Evolutionary conservation across 2,888 invertebrate species (phyloP), one percentile per base, ranked within the genome.

Genomic region (Caenorhabditis sulstoni): DNA sequence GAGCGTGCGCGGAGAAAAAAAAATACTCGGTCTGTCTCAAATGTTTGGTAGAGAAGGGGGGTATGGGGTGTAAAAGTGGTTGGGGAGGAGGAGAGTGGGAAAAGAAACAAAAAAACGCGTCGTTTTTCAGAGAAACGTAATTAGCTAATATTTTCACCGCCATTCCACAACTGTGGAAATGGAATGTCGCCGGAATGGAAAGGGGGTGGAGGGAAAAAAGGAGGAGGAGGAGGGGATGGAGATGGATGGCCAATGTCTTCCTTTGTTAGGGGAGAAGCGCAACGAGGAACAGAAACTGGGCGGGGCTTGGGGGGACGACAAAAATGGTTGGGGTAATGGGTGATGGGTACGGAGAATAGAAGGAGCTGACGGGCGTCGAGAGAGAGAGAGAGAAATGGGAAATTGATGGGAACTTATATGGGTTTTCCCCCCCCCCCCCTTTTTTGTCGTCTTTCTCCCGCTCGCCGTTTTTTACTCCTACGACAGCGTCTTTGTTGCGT

Each of bases 111-210:
- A 49, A 58, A 65, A 61, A 45, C 39, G 39, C 59, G 52, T 22
- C 47, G 58, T 66, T 74, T 59, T 52, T 47, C 20, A 14, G 5
- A 18, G 37, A 61, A 61, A 74, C 74, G 61, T 74, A 74, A 74
- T 74, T 74, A 74, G 74, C 74, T 74, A 74, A 74, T 74, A 74
- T 74, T 74, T 74, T 61, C 70, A 61, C 70, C 55, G 35, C 52
- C 55, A 59, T 62, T 52, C 41, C 59, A 29, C 52, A 53, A 44
- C 47, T 53, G 29, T 29, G 29, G 29, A 7, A 29, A 29, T n/a
- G 29, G 29, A 29, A 29, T 29, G 29, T 29, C 4, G 29, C 29
- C 29, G 29, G 29, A 29, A 29, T 29, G 29, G 4, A 7, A 29
- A 29, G 29, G 29, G 29, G 29, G 3, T 29, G 7, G 29, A 29